A percentile compares a stretch with the other conserved stretches of the same genome.
Evolutionary conservation across 2,888 invertebrate genomes (phyloP).

Genomic region (Ectobius pallidus): DNA sequence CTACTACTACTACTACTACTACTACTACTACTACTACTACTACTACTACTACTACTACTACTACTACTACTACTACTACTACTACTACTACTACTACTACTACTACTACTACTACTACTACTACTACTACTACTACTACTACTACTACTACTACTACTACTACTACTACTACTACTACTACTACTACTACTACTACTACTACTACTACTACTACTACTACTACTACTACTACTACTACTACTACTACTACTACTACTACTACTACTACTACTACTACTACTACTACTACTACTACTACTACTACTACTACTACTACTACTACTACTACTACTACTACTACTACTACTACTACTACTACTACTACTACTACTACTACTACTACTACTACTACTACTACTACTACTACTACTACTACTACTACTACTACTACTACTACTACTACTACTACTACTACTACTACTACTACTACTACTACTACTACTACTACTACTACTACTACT

Average conservation of each 20-base stretch:
- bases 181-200: neutral
- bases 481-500: neutral
- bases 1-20: neutral
- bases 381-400: neutral
- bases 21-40: neutral
- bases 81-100: neutral
- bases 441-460: neutral
- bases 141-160: neutral
- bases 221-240: neutral
- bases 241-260: neutral
- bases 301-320: neutral
- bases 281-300: neutral
- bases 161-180: neutral
- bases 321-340: neutral
- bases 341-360: neutral
- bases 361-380: neutral
- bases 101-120: neutral
- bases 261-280: neutral
- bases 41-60: neutral
- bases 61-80: neutral
- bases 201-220: neutral
- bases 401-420: neutral
- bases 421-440: neutral
- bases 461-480: neutral
- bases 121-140: neutral